Conservation (phyloP, 64 coral and sea anemone species). For the Montipora cactus region DNA sequence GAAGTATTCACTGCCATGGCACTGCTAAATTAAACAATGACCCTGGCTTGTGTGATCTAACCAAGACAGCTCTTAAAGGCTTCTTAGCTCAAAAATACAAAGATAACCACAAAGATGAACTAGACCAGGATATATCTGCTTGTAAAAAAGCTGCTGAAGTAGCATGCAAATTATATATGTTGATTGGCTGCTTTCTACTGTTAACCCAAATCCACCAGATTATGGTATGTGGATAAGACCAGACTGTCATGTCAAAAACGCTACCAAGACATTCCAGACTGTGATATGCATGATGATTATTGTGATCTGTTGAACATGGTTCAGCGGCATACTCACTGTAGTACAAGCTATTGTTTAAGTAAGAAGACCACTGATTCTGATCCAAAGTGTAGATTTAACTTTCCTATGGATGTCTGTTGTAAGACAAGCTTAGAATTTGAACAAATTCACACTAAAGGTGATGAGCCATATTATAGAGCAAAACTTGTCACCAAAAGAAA, state of each 20-base stretch:
- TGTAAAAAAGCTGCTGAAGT: not conserved
- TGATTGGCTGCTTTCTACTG: constrained; percentile 12
- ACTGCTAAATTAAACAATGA: constrained; percentile 2
- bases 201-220: not conserved
- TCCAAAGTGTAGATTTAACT: constrained; percentile 49
- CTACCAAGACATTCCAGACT: not conserved
- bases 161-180: constrained; percentile 32
- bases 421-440: constrained; percentile 43
- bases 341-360: constrained; percentile 55
- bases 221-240: not conserved
- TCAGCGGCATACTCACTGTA: constrained; percentile 50
- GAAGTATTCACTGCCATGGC: not conserved
- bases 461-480: constrained; percentile 50
- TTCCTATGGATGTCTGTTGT: constrained; percentile 37
- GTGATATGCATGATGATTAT: not conserved
- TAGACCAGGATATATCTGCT: constrained; percentile 6
- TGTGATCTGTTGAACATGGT: constrained; percentile 44
- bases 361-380: constrained; percentile 60
- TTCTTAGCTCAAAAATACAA: constrained; percentile 57
- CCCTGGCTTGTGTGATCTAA: constrained; percentile 25
- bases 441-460: constrained; percentile 32
- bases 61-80: constrained; percentile 24
- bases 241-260: not conserved
- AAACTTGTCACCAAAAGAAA: constrained; percentile 69
- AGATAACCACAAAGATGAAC: not conserved